Percentiles rank a stretch among this genome's conserved stretches.
Conservation (phyloP, 2,888 invertebrate species). For the Aspidapion aeneum region DNA sequence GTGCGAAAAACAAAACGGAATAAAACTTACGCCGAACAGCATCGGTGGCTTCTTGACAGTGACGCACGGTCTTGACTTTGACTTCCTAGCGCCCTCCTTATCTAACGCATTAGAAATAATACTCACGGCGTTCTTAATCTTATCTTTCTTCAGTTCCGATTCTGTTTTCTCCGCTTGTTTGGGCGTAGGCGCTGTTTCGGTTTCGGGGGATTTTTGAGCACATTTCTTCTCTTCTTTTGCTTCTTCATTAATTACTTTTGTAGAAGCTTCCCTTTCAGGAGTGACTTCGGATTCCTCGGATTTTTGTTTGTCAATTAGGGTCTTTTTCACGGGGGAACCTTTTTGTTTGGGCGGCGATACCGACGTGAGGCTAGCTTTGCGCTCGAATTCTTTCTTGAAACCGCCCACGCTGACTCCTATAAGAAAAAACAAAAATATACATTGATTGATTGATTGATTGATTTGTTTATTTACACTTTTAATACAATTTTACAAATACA, state of each 20-base stretch:
- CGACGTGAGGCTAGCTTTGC: conserved; percentile 64
- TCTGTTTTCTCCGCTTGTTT: conserved; percentile 31
- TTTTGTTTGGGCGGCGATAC: conserved; percentile 44
- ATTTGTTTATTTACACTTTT: too few species aligned
- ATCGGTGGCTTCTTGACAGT: conserved; percentile 64
- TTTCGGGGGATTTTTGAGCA: conserved; percentile 28
- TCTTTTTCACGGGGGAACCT: conserved; percentile 32
- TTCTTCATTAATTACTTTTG: conserved; percentile 10
- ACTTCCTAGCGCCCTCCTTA: conserved; percentile 47
- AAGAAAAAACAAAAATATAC: conserved; percentile 9
- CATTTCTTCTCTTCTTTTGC: conserved; percentile 24
- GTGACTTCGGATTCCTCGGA: conserved; percentile 36
- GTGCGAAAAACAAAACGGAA: too few species aligned
- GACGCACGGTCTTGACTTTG: conserved; percentile 48
- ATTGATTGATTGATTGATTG: too few species aligned
- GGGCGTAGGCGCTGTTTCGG: too few species aligned
- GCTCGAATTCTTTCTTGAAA: conserved; percentile 82
- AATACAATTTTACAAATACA: too few species aligned
- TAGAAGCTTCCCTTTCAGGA: conserved; percentile 34
- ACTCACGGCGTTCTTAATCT: conserved; percentile 65
- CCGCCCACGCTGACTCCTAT: conserved; percentile 74
- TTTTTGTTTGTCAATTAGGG: conserved; percentile 35
- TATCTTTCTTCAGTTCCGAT: conserved; percentile 52
- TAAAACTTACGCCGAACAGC: conserved; percentile 55
- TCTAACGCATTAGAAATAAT: conserved; percentile 69